Base-by-base conservation (phyloP, 2,113 vertebrate genomes). In the Rhinogobius similis region DNA sequence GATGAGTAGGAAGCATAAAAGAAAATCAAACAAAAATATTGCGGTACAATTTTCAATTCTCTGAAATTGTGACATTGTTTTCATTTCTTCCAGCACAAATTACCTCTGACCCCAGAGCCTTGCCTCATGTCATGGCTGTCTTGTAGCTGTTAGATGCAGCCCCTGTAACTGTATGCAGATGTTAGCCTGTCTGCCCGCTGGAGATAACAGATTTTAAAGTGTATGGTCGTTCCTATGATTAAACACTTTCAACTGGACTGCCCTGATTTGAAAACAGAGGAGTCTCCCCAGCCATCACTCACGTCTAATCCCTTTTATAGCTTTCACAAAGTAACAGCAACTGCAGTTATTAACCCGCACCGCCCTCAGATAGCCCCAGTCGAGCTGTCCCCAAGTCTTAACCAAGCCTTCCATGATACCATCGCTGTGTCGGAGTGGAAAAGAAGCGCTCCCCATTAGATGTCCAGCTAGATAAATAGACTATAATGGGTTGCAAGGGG, bases 391-490 rank as follows among this genome's bases (percentile, higher is more conserved):
- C 69, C 52, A 63, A 71, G 77, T 78, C 75, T 82, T 75, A 86
- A 79, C 80, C 81, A 82, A 85, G 77, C 62, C 82, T 81, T 64
- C 63, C 62, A 72, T 9, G 85, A 88, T 87, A 89, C 76, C 73
- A 89, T 89, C 85, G 26, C 73, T 20, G 67, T 79, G 83, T 83
- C 4, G 68, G 55, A 82, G 76, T 78, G 71, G 75, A 79, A 81
- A 89, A 88, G 86, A 86, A 84, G 83, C 66, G 65, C 87, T 87
- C 88, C 52, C 89, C 84, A 90, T 88, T 91, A 90, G 89, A 91
- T 90, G 81, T 87, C 83, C 76, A 76, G 76, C 77, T 79, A 85
- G 87, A 91, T 90, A 91, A 86, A 89, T 88, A 86, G 81, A 86
- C 85, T 85, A 81, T 88, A 91, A 90, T 84, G 70, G 89, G 79